A percentile compares a stretch with the other conserved stretches of the same genome.
Evolutionary conservation across 2,113 vertebrate genomes (phyloP).

Genomic region (Podocnemis expansa): DNA sequence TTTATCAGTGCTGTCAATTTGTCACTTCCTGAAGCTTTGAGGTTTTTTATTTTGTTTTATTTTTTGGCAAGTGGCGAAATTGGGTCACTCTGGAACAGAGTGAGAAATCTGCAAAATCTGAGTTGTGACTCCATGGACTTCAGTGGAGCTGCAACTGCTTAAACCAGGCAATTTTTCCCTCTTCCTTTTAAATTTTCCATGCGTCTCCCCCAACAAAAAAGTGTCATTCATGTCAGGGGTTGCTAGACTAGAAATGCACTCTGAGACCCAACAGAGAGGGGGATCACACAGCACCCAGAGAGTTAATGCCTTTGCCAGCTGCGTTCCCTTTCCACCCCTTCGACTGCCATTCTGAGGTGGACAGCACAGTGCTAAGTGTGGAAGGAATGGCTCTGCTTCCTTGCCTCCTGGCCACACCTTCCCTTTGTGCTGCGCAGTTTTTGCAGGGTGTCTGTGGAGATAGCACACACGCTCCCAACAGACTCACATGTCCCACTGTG

Average conservation of each 20-base stretch:
- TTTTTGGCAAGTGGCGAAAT: not conserved
- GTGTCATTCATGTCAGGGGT: not conserved
- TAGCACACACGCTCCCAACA: not conserved
- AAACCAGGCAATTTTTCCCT: not conserved
- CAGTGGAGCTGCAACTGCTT: not conserved
- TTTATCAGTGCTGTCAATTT: not conserved
- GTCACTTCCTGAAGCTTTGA: rapidly evolving
- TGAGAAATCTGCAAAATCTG: not conserved
- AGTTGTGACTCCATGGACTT: not conserved
- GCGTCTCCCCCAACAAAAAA: not conserved
- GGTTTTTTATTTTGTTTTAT: rapidly evolving
- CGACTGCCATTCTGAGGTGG: not conserved
- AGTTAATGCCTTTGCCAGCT: too few relatives aligned
- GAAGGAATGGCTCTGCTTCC: not conserved
- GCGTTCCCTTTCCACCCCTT: too few relatives aligned
- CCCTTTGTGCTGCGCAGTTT: not conserved
- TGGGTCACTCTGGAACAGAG: not conserved
- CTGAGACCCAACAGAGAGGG: not conserved
- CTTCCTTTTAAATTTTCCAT: not conserved
- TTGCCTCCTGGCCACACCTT: not conserved
- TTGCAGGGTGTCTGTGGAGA: not conserved
- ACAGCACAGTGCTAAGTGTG: not conserved
- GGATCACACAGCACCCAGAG: not conserved
- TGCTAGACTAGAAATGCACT: not conserved
- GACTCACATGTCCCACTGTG: not conserved